These are phyloP conservation scores for Oenanthe melanoleuca DNA, from an alignment of 2,113 vertebrate genomes.

Conservation along the genomic window DNA sequence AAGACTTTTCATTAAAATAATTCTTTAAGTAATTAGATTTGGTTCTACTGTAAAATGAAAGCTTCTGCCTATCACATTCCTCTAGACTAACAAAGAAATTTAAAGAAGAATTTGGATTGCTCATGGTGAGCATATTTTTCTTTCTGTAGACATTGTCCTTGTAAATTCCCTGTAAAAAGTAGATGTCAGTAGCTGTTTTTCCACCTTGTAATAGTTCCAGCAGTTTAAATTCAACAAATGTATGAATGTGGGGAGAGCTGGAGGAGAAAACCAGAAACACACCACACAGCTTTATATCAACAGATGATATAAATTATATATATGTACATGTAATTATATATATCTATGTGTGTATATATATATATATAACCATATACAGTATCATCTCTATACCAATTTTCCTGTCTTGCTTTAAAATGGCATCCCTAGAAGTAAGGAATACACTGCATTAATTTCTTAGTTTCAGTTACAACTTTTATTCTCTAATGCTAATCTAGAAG, in stretches of 20 bases:
- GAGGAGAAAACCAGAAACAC: background rate
- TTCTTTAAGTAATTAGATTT: background rate
- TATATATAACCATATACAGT: background rate
- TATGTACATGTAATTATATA: background rate
- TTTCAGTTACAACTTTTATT: conserved; percentile 2
- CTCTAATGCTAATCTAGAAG: background rate
- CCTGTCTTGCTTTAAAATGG: background rate
- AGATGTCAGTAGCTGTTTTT: background rate
- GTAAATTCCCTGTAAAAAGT: background rate
- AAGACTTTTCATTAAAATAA: conserved; percentile 15
- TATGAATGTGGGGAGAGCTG: background rate
- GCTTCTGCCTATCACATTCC: background rate
- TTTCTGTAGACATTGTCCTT: background rate
- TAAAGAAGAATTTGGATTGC: background rate
- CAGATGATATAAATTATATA: background rate
- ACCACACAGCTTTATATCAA: background rate
- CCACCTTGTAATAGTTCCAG: background rate
- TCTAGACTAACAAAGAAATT: background rate
- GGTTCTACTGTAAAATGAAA: background rate
- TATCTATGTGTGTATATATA: background rate
- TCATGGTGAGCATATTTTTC: background rate
- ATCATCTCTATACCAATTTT: background rate
- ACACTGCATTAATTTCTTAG: background rate
- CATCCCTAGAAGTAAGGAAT: background rate
- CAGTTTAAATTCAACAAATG: background rate